phyloP scores from a whole-genome alignment of 2,797 vertebrate species.

The Cossypha polioptera region DNA sequence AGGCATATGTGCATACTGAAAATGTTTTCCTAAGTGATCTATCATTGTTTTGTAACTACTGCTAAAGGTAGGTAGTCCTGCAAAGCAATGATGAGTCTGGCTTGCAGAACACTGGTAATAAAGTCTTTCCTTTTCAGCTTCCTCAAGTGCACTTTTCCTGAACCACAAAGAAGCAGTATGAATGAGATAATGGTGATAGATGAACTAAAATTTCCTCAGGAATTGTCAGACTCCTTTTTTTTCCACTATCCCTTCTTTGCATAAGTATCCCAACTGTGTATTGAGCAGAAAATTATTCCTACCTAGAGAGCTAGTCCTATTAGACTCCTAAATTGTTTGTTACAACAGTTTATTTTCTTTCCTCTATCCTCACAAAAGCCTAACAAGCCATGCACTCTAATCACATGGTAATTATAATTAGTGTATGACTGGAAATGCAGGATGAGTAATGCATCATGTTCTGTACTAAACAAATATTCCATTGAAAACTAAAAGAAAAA shows the following conservation, averaged over 20 bases:
- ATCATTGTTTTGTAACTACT: not conserved
- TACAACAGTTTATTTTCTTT: slow-evolving; percentile 10
- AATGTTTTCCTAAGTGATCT: not conserved
- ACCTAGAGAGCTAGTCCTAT: not conserved
- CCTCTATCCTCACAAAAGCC: not conserved
- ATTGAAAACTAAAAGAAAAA: not conserved
- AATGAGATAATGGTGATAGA: not conserved
- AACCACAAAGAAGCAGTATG: not conserved
- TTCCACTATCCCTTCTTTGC: not conserved
- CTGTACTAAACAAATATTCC: not conserved
- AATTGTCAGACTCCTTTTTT: not conserved
- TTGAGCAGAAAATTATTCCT: not conserved
- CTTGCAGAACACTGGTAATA: not conserved
- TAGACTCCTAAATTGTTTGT: slow-evolving; percentile 9
- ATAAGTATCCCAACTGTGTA: not conserved
- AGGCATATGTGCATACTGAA: not conserved
- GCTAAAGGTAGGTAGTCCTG: not conserved
- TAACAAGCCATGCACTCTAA: not conserved
- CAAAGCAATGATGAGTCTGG: not conserved
- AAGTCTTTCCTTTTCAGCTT: not conserved
- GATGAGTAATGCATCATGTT: not conserved
- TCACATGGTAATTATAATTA: slow-evolving; percentile 21
- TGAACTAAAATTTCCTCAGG: not conserved
- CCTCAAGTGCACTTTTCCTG: not conserved
- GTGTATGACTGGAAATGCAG: not conserved